Percentiles rank a stretch among this genome's conserved stretches.
phyloP scores from a whole-genome alignment of 1,140 invertebrate species.

The Pissodes strobi region DNA sequence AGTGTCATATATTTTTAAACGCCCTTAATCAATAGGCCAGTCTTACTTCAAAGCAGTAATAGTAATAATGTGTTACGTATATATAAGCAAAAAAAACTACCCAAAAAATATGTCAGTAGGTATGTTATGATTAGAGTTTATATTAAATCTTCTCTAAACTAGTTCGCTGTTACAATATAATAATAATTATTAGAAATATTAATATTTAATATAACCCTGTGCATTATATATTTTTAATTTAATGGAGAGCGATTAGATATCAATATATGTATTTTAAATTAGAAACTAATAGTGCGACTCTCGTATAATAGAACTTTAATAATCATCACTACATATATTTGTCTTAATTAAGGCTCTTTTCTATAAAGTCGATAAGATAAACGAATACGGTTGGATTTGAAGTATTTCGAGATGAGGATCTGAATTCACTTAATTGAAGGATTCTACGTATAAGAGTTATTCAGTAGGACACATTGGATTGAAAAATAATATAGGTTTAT shows the following conservation, averaged over 20 bases:
- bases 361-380: too few species aligned
- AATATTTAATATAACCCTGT: slow-evolving; percentile 44
- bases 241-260: slow-evolving; percentile 30
- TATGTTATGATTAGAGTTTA: slow-evolving; percentile 11
- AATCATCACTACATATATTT: slow-evolving; percentile 39
- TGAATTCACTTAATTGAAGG: too few species aligned
- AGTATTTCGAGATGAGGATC: too few species aligned
- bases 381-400: too few species aligned
- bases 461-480: background rate
- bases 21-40: slow-evolving; percentile 20
- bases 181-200: slow-evolving; percentile 29
- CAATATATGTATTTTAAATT: slow-evolving; percentile 14
- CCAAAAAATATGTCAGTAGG: slow-evolving; percentile 19
- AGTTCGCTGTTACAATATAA: slow-evolving; percentile 42
- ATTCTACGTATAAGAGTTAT: too few species aligned
- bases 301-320: slow-evolving; percentile 14
- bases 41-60: slow-evolving; percentile 30
- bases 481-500: background rate
- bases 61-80: slow-evolving; percentile 15
- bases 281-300: slow-evolving; percentile 29
- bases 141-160: slow-evolving; percentile 35
- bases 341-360: slow-evolving; percentile 44
- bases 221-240: slow-evolving; percentile 38
- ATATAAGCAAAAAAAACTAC: slow-evolving; percentile 30
- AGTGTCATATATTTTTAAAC: slow-evolving; percentile 7